These are phyloP conservation scores for Argyra leucocephala DNA, from an alignment of 2,888 invertebrate genomes.

Conservation along the genomic window DNA sequence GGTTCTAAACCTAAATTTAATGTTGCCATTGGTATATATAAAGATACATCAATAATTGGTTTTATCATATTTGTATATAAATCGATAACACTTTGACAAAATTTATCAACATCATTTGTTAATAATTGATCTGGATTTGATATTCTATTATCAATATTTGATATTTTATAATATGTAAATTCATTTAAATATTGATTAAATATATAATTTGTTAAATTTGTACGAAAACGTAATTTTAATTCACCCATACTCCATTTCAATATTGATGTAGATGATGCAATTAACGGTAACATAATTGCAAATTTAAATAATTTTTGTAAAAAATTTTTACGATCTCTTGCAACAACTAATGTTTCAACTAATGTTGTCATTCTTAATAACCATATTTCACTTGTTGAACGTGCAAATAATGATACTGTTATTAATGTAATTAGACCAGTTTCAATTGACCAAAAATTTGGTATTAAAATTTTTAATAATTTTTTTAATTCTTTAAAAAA, in stretches of 20 bases:
- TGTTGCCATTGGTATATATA: constrained; percentile 84
- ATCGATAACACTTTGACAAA: constrained; percentile 90
- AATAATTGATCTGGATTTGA: constrained; percentile 92
- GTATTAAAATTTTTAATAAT: constrained; percentile 55
- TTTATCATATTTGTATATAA: constrained; percentile 87
- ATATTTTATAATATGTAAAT: constrained; percentile 94
- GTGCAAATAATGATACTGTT: constrained; percentile 69
- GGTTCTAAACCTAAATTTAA: constrained; percentile 75
- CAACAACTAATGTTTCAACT: constrained; percentile 90
- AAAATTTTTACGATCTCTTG: constrained; percentile 72
- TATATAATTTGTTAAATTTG: constrained; percentile 76
- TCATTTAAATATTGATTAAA: constrained; percentile 87
- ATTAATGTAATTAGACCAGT: constrained; percentile 62
- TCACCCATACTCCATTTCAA: constrained; percentile 92
- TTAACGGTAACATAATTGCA: constrained; percentile 76
- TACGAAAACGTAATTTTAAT: constrained; percentile 80
- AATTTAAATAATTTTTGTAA: constrained; percentile 64
- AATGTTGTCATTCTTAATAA: constrained; percentile 90
- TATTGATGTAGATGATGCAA: constrained; percentile 86
- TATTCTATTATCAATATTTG: constrained; percentile 88
- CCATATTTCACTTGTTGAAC: constrained; percentile 95
- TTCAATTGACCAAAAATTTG: constrained; percentile 69
- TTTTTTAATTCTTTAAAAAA: too few species aligned
- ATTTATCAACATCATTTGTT: constrained; percentile 94
- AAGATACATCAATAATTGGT: constrained; percentile 85